Evolutionary conservation across 2,113 vertebrate species (phyloP).

Genomic region (Diadophis punctatus): DNA sequence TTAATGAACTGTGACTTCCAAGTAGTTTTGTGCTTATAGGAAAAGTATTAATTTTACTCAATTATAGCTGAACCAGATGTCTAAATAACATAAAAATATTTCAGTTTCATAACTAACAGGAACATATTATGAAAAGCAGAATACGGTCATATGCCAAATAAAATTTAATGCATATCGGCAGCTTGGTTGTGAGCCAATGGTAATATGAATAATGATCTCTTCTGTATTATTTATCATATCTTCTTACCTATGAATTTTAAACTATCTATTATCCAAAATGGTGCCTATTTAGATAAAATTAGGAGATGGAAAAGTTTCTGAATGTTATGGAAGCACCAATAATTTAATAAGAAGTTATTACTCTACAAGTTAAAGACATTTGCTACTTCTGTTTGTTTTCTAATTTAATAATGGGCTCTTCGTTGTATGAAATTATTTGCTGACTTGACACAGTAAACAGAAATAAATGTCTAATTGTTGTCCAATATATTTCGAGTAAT

Average conservation of each 20-base stretch:
- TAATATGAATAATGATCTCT: constrained; percentile 25
- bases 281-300: constrained; percentile 31
- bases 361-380: not conserved
- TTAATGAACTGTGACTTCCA: not conserved
- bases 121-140: constrained; percentile 29
- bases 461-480: constrained; percentile 17
- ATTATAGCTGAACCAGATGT: not conserved
- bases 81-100: constrained; percentile 17
- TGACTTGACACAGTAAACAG: constrained; percentile 20
- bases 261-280: constrained; percentile 49
- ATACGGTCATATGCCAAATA: not conserved
- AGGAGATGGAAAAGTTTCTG: constrained; percentile 35
- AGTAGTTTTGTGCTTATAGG: not conserved
- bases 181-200: not conserved
- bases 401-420: not conserved
- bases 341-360: constrained; percentile 7
- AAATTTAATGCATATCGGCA: constrained; percentile 23
- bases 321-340: constrained; percentile 26
- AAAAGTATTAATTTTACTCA: not conserved
- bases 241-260: constrained; percentile 53
- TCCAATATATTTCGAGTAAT: constrained; percentile 12
- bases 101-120: constrained; percentile 21
- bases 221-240: constrained; percentile 53
- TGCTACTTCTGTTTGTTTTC: not conserved
- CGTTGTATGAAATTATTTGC: not conserved